Base-by-base conservation (phyloP, 2,888 invertebrate genomes). In the Notodonta ziczac region DNA sequence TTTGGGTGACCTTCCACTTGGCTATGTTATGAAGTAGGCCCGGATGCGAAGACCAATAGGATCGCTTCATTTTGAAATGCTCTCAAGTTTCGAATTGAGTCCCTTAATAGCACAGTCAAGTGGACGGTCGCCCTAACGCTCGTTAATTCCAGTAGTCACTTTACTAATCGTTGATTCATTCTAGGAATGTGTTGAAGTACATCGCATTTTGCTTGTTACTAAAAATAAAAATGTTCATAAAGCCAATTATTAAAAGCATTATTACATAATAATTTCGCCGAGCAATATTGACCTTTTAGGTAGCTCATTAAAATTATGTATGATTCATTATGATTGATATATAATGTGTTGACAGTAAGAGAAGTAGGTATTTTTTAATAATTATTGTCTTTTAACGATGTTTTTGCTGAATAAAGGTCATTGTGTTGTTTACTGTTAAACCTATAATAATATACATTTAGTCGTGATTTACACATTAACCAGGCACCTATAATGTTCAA, bases 111-210 rank as follows among this genome's bases (percentile, higher is more conserved):
- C 24, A 24, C 24, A 24, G 24, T 2, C 24, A 24, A 24, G 24
- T 24, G 24, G 2, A 24, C 24, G 24, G 24, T 24, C 24, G 24
- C 24, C 24, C 76, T 65, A 68, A 62, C 62, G 63, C n/a, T 54
- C 50, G 66, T 69, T 70, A 69, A 70, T 64, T 57, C 62, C 63
- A 65, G 69, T 61, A 66, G 63, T 14, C 51, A 13, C 16, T 13
- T 46, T 56, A 60, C 12, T 46, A 16, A 46, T n/a, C n/a, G n/a
- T 5, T 46, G n/a, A 46, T 46, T 46, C 4, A 46, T 46, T 46
- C n/a, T n/a, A n/a, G n/a, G 46, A 46, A 46, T n/a, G 9, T 46
- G 13, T 12, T 44, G 44, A 12, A 2, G 9, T 10, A 12, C 10
- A 9, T 42, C 1, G 9, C 35, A 35, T 35, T 6, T 35, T 35